Percentiles rank a stretch among this genome's conserved stretches.
Conservation (phyloP, 2,888 invertebrate species). For the Lypha dubia region DNA sequence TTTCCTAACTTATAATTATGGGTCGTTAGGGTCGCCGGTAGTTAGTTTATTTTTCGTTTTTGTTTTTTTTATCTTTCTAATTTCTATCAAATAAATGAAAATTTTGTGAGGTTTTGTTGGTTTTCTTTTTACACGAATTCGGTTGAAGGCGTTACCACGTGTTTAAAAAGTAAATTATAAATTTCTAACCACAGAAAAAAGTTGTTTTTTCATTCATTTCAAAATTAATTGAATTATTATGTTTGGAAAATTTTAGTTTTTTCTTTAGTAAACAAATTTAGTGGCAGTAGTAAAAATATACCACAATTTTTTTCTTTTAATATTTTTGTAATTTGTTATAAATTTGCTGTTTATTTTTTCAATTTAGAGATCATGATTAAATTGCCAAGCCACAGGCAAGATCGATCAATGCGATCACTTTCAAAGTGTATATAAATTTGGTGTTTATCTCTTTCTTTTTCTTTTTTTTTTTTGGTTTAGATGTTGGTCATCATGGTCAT, state of each 20-base stretch:
- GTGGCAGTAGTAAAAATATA: conserved; percentile 31
- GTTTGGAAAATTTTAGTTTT: conserved; percentile 39
- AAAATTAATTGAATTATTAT: conserved; percentile 69
- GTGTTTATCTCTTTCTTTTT: neutral
- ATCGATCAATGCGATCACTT: conserved; percentile 36
- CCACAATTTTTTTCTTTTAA: conserved; percentile 49
- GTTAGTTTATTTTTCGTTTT: conserved; percentile 63
- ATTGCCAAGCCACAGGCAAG: conserved; percentile 70
- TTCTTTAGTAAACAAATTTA: conserved; percentile 20
- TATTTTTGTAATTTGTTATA: conserved; percentile 58
- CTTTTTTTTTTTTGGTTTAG: too few species aligned
- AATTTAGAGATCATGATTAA: conserved; percentile 47
- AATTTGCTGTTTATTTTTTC: conserved; percentile 31
- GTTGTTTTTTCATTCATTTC: conserved; percentile 26
- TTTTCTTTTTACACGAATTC: conserved; percentile 46
- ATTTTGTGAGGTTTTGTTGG: conserved; percentile 36
- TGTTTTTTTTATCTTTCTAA: neutral
- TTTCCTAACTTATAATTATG: conserved; percentile 72
- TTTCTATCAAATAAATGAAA: conserved; percentile 60
- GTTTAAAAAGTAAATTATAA: conserved; percentile 55
- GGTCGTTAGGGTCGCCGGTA: conserved; percentile 73
- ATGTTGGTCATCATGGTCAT: conserved; percentile 35
- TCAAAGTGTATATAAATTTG: neutral
- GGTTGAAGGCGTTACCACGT: conserved; percentile 69
- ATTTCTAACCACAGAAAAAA: conserved; percentile 27